Evolutionary conservation across 2,888 invertebrate genomes (phyloP).

Genomic region (Xanthorhoe designata): DNA sequence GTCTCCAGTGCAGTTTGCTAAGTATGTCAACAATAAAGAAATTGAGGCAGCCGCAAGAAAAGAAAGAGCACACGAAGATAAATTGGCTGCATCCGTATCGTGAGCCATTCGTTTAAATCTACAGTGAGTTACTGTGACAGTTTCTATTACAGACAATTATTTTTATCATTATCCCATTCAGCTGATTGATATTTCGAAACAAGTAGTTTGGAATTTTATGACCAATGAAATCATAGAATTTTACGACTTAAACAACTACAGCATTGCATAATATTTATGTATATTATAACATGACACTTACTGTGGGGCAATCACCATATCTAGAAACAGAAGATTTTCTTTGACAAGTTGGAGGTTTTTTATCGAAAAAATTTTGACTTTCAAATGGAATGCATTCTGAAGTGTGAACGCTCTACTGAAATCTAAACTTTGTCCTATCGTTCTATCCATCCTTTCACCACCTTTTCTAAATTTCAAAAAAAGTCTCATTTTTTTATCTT

Average conservation of each 20-base stretch:
- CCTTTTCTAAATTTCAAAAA: no score
- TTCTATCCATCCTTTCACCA: no score
- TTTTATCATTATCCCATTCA: slow-evolving; percentile 44
- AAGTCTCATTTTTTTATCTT: no score
- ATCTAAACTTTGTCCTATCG: no score
- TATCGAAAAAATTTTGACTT: no score
- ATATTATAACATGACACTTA: no score
- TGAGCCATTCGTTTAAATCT: slow-evolving; percentile 60
- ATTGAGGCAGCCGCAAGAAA: slow-evolving; percentile 41
- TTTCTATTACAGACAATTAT: slow-evolving; percentile 58
- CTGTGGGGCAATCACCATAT: no score
- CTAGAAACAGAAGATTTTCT: no score
- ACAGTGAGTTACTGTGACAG: slow-evolving; percentile 57
- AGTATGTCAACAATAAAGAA: slow-evolving; percentile 26
- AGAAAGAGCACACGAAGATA: slow-evolving; percentile 48
- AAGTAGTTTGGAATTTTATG: not conserved
- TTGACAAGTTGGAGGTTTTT: no score
- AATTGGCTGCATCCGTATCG: slow-evolving; percentile 68
- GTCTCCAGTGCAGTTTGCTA: not conserved
- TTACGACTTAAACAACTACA: not conserved
- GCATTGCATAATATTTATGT: no score
- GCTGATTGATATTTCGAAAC: slow-evolving; percentile 33
- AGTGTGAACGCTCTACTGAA: no score
- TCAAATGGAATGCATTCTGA: no score
- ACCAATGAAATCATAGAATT: slow-evolving; percentile 3